Conservation (phyloP, 2,797 vertebrate species). For the Galago senegalensis region DNA sequence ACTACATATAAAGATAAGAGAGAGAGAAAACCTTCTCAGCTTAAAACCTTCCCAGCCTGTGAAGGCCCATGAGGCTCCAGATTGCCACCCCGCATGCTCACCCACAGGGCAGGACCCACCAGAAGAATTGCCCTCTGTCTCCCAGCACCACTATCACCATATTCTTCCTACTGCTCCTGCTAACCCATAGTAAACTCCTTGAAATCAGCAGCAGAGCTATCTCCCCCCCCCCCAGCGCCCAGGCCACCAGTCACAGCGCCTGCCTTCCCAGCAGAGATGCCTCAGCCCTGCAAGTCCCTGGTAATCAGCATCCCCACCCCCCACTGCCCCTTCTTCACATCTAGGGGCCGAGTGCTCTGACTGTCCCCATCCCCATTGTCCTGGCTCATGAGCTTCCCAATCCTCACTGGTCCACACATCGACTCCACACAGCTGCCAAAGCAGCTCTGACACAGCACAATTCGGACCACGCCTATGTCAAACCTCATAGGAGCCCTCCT, state of each 20-base stretch:
- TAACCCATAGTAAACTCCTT: neutral
- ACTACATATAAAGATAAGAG: neutral
- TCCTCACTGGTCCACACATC: neutral
- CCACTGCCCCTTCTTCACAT: neutral
- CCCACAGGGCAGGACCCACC: neutral
- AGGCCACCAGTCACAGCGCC: neutral
- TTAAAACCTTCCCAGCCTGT: neutral
- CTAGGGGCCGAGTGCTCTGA: neutral
- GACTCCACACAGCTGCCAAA: neutral
- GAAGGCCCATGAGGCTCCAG: too few species aligned
- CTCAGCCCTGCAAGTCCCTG: neutral
- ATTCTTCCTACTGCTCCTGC: neutral
- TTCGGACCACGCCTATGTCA: neutral
- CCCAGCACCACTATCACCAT: neutral
- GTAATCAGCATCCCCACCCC: neutral
- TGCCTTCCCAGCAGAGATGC: neutral
- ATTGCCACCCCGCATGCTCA: too few species aligned
- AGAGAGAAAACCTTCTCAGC: neutral
- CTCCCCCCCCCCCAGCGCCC: neutral
- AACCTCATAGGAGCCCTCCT: neutral
- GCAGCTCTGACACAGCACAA: too few species aligned
- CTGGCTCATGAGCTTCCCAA: neutral
- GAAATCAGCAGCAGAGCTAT: neutral
- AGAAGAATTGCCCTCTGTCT: neutral
- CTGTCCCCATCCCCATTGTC: neutral